A percentile compares a stretch with the other conserved stretches of the same genome.
Evolutionary conservation across 1,140 invertebrate genomes (phyloP).

Genomic region (Vanessa tameamea): DNA sequence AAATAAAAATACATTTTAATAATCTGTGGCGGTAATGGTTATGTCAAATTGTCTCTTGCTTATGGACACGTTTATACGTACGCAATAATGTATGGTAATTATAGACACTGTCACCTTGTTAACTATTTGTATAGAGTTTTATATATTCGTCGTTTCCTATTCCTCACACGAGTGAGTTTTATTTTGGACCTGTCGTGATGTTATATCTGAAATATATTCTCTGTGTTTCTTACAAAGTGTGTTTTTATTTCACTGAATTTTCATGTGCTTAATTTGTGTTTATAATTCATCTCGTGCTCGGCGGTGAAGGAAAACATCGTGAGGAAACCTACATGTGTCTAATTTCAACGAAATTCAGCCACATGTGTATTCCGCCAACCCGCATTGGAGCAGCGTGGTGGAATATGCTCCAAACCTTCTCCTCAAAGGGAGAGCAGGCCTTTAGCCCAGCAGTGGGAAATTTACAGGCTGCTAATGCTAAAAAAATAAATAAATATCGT

Average conservation of each 20-base stretch:
- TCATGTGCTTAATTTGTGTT: too few relatives aligned
- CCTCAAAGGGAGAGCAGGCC: too few relatives aligned
- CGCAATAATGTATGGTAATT: constrained; percentile 46
- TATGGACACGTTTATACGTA: constrained; percentile 38
- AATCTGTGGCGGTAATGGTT: constrained; percentile 16
- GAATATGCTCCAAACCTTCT: too few relatives aligned
- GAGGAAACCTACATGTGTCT: too few relatives aligned
- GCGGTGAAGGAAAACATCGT: too few relatives aligned
- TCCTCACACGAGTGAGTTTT: constrained; percentile 67
- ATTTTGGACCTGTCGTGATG: constrained; percentile 75
- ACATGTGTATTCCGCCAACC: too few relatives aligned
- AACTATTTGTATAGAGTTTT: constrained; percentile 78
- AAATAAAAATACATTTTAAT: not conserved
- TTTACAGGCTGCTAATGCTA: too few relatives aligned
- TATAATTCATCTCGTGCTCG: too few relatives aligned
- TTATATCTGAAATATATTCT: constrained; percentile 78
- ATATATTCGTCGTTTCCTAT: constrained; percentile 72
- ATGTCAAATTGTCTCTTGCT: constrained; percentile 22
- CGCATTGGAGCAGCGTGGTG: too few relatives aligned
- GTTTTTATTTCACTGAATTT: not conserved
- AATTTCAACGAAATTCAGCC: too few relatives aligned
- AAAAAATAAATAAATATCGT: too few relatives aligned
- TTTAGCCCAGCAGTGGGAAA: too few relatives aligned
- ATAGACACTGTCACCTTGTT: constrained; percentile 72
- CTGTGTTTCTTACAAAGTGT: constrained; percentile 74